phyloP scores from a whole-genome alignment of 2,113 vertebrate species.

The Rhipidura dahli region DNA sequence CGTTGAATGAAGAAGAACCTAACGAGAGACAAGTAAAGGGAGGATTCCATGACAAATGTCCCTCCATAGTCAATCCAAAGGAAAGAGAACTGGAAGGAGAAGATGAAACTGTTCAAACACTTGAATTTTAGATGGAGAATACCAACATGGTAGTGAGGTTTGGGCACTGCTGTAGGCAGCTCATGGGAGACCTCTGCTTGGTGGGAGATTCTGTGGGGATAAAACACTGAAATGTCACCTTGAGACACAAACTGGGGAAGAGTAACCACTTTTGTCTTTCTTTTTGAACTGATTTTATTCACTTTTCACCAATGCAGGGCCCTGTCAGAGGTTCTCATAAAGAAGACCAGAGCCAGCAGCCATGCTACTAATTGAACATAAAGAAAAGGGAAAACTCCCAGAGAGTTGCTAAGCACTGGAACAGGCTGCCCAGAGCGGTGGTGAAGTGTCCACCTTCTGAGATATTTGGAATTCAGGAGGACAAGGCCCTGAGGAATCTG shows the following conservation, averaged over 20 bases:
- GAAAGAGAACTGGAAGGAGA: not conserved
- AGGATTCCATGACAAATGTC: fast-evolving
- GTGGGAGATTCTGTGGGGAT: not conserved
- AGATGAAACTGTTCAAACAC: not conserved
- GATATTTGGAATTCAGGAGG: not conserved
- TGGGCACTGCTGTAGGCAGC: not conserved
- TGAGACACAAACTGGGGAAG: not conserved
- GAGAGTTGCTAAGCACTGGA: not conserved
- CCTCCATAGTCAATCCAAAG: not conserved
- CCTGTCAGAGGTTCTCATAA: not conserved
- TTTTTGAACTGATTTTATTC: not conserved
- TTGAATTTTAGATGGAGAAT: not conserved
- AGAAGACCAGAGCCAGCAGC: not conserved
- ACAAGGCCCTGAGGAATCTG: not conserved
- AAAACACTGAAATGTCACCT: not conserved
- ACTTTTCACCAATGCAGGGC: not conserved
- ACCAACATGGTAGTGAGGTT: not conserved
- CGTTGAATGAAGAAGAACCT: not conserved
- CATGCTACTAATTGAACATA: fast-evolving
- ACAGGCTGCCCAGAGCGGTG: not conserved
- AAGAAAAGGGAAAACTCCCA: not conserved
- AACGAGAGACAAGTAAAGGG: not conserved
- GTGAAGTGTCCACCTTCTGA: not conserved
- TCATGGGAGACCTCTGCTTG: not conserved
- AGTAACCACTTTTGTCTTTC: not conserved